Conservation (phyloP, 2,113 vertebrate genomes). For the Eulemur rufifrons region DNA sequence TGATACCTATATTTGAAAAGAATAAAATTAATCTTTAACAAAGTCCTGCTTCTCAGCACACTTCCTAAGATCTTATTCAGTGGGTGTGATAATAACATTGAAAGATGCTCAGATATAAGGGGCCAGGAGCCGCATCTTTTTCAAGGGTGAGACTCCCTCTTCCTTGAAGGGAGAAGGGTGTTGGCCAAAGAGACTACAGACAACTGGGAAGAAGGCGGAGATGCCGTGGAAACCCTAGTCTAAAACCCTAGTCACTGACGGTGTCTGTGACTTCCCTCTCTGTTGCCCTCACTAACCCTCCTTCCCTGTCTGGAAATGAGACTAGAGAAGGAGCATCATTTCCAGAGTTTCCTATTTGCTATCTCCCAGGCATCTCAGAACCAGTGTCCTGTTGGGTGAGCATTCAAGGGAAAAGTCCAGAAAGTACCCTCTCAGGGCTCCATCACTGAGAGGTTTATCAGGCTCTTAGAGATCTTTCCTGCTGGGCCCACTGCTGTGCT, state of each 20-base stretch:
- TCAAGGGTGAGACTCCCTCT: background rate
- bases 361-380: background rate
- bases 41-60: background rate
- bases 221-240: fast-evolving
- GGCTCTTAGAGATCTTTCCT: background rate
- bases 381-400: background rate
- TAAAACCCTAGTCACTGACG: background rate
- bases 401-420: background rate
- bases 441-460: fast-evolving
- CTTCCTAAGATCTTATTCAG: background rate
- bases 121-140: background rate
- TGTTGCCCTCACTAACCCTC: background rate
- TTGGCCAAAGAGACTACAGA: background rate
- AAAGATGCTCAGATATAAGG: background rate
- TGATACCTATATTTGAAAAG: background rate
- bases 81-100: background rate
- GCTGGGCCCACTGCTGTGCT: background rate
- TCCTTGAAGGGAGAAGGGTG: too few species aligned
- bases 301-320: background rate
- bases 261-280: background rate
- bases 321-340: background rate
- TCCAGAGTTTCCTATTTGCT: background rate
- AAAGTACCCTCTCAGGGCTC: background rate
- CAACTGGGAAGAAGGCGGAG: background rate
- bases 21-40: background rate